These are phyloP conservation scores for Sebastolobus altivelis DNA, from an alignment of 2,797 vertebrate genomes.

Conservation along the genomic window DNA sequence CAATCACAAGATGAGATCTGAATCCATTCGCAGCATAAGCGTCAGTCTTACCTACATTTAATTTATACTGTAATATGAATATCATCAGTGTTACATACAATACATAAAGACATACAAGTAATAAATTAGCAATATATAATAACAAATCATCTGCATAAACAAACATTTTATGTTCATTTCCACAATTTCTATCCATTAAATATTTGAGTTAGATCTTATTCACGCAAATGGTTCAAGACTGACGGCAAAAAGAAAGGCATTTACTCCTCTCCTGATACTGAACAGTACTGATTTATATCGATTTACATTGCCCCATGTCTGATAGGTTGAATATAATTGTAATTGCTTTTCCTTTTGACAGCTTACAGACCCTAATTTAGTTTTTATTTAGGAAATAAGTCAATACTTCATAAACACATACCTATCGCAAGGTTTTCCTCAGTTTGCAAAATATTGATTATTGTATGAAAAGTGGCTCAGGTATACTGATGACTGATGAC, in stretches of 20 bases:
- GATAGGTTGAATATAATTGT: not conserved
- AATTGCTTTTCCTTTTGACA: not conserved
- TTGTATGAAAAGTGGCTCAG: not conserved
- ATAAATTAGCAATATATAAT: not conserved
- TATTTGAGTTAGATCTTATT: not conserved
- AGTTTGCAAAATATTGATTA: not conserved
- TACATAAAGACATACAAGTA: not conserved
- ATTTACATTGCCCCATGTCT: not conserved
- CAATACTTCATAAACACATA: not conserved
- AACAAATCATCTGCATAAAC: conserved; percentile 14
- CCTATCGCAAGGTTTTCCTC: not conserved
- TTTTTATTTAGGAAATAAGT: not conserved
- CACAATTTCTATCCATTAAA: not conserved
- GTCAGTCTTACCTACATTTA: not conserved
- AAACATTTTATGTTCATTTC: not conserved
- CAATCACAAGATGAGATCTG: not conserved
- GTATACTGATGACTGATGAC: not conserved
- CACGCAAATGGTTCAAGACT: not conserved
- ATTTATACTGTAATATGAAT: not conserved
- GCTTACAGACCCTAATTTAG: not conserved
- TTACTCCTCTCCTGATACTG: not conserved
- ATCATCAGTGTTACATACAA: not conserved
- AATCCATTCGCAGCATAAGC: not conserved
- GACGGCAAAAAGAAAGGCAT: not conserved
- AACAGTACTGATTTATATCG: not conserved